Evolutionary conservation across 2,888 invertebrate species (phyloP).

Genomic region (Neria commutata): DNA sequence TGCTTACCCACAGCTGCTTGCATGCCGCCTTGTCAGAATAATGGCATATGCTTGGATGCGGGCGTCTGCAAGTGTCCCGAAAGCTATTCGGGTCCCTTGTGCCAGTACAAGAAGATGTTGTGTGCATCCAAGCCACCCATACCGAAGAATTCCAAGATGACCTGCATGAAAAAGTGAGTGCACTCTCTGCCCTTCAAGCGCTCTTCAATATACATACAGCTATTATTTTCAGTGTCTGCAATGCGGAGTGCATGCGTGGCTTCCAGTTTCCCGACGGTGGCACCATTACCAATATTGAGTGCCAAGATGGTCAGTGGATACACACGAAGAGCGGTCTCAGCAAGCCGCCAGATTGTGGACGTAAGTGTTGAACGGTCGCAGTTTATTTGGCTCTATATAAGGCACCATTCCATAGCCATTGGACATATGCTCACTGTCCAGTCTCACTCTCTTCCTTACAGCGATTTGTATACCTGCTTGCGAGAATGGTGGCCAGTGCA

Average conservation of each 20-base stretch:
- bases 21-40: conserved; percentile 76
- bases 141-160: conserved; percentile 70
- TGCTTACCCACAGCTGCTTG: conserved; percentile 71
- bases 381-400: no score
- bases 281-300: conserved; percentile 70
- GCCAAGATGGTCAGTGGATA: conserved; percentile 74
- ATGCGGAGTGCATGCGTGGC: conserved; percentile 69
- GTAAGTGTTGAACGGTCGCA: conserved; percentile 62
- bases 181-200: background rate
- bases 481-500: conserved; percentile 80
- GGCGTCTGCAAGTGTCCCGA: conserved; percentile 78
- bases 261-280: conserved; percentile 77
- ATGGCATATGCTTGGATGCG: conserved; percentile 77
- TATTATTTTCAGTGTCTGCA: conserved; percentile 66
- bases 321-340: conserved; percentile 70
- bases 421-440: no score
- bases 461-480: conserved; percentile 75
- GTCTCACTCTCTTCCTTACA: conserved; percentile 27
- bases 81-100: conserved; percentile 74
- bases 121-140: conserved; percentile 72
- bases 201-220: background rate
- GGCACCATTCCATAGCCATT: no score
- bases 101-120: conserved; percentile 76
- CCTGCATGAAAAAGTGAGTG: conserved; percentile 71
- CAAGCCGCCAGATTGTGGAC: conserved; percentile 73